A percentile compares a stretch with the other conserved stretches of the same genome.
phyloP scores from a whole-genome alignment of 2,113 vertebrate genomes.

The Sigmodon hispidus region DNA sequence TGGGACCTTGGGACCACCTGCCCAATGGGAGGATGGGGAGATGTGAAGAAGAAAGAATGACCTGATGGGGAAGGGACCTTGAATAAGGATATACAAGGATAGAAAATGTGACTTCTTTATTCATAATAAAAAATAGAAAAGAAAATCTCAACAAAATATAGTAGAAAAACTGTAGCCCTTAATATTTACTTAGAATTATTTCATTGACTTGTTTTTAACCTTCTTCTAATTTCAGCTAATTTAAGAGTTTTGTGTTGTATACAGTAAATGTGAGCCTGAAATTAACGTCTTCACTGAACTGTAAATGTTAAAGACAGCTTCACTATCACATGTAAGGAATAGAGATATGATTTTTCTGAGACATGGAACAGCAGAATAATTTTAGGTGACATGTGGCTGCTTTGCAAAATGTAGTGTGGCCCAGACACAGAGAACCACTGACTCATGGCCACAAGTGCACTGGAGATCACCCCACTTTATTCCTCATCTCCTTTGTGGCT shows the following conservation, averaged over 20 bases:
- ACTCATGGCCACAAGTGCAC: background rate
- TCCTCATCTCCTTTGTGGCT: background rate
- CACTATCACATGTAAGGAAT: background rate
- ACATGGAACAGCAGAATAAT: background rate
- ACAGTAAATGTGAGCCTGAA: background rate
- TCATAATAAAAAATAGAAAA: too few relatives aligned
- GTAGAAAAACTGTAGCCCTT: background rate
- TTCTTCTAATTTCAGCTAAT: background rate
- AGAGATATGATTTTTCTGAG: background rate
- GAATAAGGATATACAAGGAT: too few relatives aligned
- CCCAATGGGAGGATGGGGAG: too few relatives aligned
- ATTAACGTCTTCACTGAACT: background rate
- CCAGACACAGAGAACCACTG: background rate
- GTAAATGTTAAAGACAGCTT: background rate
- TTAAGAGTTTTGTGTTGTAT: background rate
- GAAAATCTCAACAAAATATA: background rate
- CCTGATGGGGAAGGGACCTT: too few relatives aligned
- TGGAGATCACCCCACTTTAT: background rate
- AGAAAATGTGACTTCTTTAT: too few relatives aligned
- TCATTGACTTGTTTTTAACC: background rate
- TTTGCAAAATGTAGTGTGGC: background rate
- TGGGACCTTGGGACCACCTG: too few relatives aligned
- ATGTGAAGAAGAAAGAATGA: too few relatives aligned
- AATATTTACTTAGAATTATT: background rate
- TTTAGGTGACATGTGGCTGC: background rate